Base-by-base conservation (phyloP, 2,888 invertebrate genomes). In the Trachelus iudaicus region DNA sequence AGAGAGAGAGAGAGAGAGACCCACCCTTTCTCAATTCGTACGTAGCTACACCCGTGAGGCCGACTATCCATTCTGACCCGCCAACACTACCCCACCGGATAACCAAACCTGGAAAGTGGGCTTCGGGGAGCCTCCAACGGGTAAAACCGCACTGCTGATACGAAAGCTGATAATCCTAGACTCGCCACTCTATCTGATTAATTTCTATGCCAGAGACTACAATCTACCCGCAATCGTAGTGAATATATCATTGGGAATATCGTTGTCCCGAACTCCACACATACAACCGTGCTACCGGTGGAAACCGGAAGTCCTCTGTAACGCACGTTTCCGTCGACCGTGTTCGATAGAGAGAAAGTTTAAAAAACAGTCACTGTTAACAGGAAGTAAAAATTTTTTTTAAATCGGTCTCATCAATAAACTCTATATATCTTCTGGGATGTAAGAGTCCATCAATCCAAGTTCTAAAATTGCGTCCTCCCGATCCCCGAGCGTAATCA, bases 161-260 rank as follows among this genome's bases (percentile, higher is more conserved):
- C 77, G 83, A 82, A 85, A 83, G 81, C 84, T 83, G 86, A 87
- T 87, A 87, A 87, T 86, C 84, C 85, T 79, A 76, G 82, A 75
- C 79, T 81, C 83, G 81, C 83, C 84, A 84, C 84, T 85, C 80
- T 78, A 80, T 78, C 83, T 84, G 86, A 87, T 87, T 87, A 87
- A 87, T 87, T 87, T 83, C 87, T 56, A 56, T 23, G 56, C 56
- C 56, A 56, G 56, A 56, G 56, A 56, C 56, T 56, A 56, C 56
- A 23, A 56, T 56, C 56, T 56, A 56, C 56, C 56, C 56, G 23
- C 56, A 56, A 56, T 56, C 56, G 56, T 56, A 56, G 56, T 56
- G 56, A 56, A 56, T 56, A 56, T 56, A 56, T 56, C 56, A 56
- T 56, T 9, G 56, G 56, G 23, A 56, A 56, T 56, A 56, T 56